Conservation (phyloP, 2,888 invertebrate genomes). For the Heteromurus nitidus region DNA sequence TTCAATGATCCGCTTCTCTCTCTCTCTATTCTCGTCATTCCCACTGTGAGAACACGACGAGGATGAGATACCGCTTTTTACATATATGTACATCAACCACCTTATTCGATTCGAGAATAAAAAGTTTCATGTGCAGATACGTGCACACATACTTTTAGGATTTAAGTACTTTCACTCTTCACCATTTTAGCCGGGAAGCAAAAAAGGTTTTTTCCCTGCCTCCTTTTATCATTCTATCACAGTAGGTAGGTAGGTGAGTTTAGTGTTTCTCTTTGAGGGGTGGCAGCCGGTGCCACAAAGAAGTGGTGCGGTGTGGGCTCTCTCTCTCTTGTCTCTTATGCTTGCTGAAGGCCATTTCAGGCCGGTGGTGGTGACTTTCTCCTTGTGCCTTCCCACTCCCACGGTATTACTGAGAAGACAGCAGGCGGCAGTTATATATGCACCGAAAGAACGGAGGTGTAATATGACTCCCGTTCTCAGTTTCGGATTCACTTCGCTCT, state of each 20-base stretch:
- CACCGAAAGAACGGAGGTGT: slow-evolving; percentile 1
- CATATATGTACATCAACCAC: too few species aligned
- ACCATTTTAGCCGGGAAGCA: slow-evolving; percentile 5
- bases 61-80: neutral
- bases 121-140: neutral
- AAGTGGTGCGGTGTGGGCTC: too few species aligned
- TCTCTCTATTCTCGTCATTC: too few species aligned
- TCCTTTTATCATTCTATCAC: neutral
- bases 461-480: slow-evolving; percentile 24
- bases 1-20: slow-evolving; percentile 46
- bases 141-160: neutral
- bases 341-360: neutral
- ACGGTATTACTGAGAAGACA: slow-evolving; percentile 31
- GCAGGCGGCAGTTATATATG: slow-evolving; percentile 15
- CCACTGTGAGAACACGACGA: too few species aligned
- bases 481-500: slow-evolving; percentile 15
- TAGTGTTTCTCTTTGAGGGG: neutral
- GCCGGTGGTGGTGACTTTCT: slow-evolving; percentile 38
- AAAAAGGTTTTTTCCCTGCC: neutral
- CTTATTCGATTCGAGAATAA: neutral
- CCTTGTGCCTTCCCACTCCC: slow-evolving; percentile 10
- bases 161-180: slow-evolving; percentile 26
- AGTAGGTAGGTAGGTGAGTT: neutral
- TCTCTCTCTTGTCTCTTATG: too few species aligned
- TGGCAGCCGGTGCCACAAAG: slow-evolving; percentile 25